These are phyloP conservation scores for Drosophila kanapiae DNA, from an alignment of 1,140 invertebrate species.

Conservation along the genomic window DNA sequence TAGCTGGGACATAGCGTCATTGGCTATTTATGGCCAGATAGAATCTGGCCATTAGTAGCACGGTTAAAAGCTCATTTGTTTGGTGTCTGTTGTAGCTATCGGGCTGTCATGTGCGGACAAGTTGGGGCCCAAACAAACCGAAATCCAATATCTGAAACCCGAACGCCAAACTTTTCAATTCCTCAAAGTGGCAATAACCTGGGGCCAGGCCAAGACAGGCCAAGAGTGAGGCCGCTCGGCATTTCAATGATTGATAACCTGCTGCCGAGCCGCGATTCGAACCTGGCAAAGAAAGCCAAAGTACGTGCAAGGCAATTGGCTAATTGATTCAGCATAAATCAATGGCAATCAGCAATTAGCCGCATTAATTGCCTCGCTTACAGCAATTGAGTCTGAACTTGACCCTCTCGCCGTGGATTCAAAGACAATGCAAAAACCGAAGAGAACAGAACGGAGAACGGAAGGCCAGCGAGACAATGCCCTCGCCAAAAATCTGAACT, in stretches of 20 bases:
- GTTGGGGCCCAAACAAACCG: constrained; percentile 51
- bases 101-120: constrained; percentile 68
- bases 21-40: constrained; percentile 61
- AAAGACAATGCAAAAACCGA: constrained; percentile 66
- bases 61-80: constrained; percentile 70
- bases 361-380: constrained; percentile 69
- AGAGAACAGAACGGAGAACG: constrained; percentile 51
- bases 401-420: constrained; percentile 56
- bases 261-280: constrained; percentile 25
- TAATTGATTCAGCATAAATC: constrained; percentile 78
- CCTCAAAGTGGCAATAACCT: constrained; percentile 81
- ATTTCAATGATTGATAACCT: constrained; percentile 73
- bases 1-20: constrained; percentile 54
- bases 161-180: constrained; percentile 56
- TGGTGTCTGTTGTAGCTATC: constrained; percentile 37
- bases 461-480: constrained; percentile 42
- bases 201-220: constrained; percentile 60
- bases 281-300: constrained; percentile 61
- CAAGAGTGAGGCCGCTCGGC: constrained; percentile 49
- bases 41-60: constrained; percentile 52
- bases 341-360: constrained; percentile 77
- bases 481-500: constrained; percentile 12
- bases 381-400: constrained; percentile 78
- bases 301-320: constrained; percentile 72
- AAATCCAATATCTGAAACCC: constrained; percentile 5